phyloP scores from a whole-genome alignment of 2,113 vertebrate genomes.

The Steatornis caripensis region DNA sequence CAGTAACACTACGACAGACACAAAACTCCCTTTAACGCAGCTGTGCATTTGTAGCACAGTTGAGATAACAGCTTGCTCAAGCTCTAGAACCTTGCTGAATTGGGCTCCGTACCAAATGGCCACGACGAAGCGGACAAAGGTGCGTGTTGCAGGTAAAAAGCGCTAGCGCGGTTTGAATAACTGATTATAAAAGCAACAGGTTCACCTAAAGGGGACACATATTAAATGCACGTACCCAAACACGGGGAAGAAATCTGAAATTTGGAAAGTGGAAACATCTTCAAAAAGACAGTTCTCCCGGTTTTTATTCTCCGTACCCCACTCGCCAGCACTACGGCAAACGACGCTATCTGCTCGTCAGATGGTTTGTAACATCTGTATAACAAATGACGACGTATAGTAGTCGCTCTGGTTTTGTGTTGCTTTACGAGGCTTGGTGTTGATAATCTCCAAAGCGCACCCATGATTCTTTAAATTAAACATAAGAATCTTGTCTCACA shows the following conservation, averaged over 20 bases:
- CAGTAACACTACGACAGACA: neutral
- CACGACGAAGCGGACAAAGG: neutral
- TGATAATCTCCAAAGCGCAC: slow-evolving; percentile 63
- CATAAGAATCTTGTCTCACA: slow-evolving; percentile 65
- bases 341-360: neutral
- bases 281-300: neutral
- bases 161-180: neutral
- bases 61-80: neutral
- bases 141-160: neutral
- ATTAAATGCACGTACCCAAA: neutral
- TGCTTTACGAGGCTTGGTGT: slow-evolving; percentile 52
- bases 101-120: neutral
- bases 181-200: neutral
- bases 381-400: slow-evolving; percentile 53
- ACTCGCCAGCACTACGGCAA: neutral
- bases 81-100: neutral
- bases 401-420: slow-evolving; percentile 39
- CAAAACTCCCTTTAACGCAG: neutral
- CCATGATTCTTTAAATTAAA: slow-evolving; percentile 72
- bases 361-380: slow-evolving; percentile 46
- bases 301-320: neutral
- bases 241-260: neutral
- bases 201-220: neutral
- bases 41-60: neutral
- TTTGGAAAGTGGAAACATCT: neutral